Base-by-base conservation (phyloP, 2,113 vertebrate genomes). In the Syrmaticus mikado region DNA sequence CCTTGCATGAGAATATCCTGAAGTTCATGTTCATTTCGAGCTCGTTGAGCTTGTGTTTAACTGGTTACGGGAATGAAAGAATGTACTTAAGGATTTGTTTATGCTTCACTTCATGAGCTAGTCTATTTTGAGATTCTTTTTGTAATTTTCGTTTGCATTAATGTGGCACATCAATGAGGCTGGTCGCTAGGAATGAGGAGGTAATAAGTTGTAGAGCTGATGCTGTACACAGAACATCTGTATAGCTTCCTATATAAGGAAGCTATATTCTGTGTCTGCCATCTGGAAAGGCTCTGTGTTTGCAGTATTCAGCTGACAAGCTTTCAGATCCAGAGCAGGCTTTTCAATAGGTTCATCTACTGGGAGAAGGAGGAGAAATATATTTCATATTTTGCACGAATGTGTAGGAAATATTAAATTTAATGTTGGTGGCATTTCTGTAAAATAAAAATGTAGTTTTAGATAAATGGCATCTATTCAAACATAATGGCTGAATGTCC, bases 21-120 rank as follows among this genome's bases (percentile, higher is more conserved):
- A 40, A 60, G 43, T 82, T 77, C 74, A 73, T 79, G 82, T 75
- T 92, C 6, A 17, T 91, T 90, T 43, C 61, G 66, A 86, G 52
- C 65, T 80, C 41, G 15, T 71, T 82, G 68, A 82, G 80, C 55
- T 90, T 81, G 82, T 12, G 41, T 87, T 93, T 74, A 81, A 74
- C 65, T 52, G 34, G 38, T 85, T 83, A 67, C 61, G 48, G 76
- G 75, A 74, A 72, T 78, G 41, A 60, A 89, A 82, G 89, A 87
- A 45, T 11, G 38, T 62, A 43, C 61, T 92, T 40, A 73, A 95
- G 91, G 79, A 93, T 87, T 93, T 95, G 67, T 72, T 93, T 94
- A 71, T 9, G 1, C 58, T 80, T 91, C 4, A 8, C 50, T 91
- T 93, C 82, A 87, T 85, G 60, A 94, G 40, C 50, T 81, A 18